Conservation (phyloP, 2,113 vertebrate species). For the Neopipo cinnamomea region DNA sequence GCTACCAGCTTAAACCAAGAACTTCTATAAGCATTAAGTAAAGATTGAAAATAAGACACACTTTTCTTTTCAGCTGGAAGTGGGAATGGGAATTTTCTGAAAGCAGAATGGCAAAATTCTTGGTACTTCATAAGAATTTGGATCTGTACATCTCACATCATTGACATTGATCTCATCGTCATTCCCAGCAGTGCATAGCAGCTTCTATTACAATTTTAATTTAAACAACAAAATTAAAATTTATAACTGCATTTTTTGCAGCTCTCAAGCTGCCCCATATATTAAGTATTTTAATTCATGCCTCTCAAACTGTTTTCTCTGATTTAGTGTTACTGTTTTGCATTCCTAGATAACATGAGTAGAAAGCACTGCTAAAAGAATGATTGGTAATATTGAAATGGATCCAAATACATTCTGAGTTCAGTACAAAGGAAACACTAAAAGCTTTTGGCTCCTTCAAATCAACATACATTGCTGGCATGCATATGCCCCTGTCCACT, state of each 20-base stretch:
- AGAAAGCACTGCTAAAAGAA: slow-evolving; percentile 28
- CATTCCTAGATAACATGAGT: slow-evolving; percentile 55
- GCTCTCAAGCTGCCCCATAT: slow-evolving; percentile 7
- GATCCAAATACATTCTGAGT: slow-evolving; percentile 23
- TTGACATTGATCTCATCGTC: background rate
- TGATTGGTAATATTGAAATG: slow-evolving; percentile 44
- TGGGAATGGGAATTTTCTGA: background rate
- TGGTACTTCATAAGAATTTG: background rate
- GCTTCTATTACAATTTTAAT: slow-evolving; percentile 17
- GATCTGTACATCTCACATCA: background rate
- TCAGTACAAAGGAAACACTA: background rate
- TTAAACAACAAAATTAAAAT: slow-evolving; percentile 54
- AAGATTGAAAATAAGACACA: accelerated
- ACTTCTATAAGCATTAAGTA: background rate
- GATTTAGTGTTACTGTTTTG: slow-evolving; percentile 54
- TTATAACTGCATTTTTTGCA: slow-evolving; percentile 15
- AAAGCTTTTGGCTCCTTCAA: background rate
- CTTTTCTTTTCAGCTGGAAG: background rate
- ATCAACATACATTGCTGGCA: background rate
- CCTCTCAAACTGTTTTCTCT: slow-evolving; percentile 57
- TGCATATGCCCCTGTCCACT: background rate
- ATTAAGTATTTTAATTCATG: slow-evolving; percentile 57
- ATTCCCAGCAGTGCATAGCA: background rate
- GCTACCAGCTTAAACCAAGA: background rate
- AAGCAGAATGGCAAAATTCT: background rate